These are phyloP conservation scores for Leptura quadrifasciata DNA, from an alignment of 2,888 invertebrate genomes.

Conservation along the genomic window DNA sequence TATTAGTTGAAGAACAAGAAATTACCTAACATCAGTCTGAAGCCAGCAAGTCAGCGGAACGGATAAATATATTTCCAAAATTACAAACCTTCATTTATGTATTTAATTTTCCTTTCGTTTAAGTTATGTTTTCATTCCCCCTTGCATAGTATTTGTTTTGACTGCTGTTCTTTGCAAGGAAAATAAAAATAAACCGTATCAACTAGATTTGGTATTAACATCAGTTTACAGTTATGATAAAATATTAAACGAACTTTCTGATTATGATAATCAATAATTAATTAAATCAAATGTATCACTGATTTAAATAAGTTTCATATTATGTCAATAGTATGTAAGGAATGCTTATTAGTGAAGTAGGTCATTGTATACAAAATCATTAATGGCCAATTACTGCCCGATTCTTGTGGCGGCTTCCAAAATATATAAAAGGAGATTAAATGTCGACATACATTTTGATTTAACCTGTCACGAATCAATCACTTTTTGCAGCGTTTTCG, in stretches of 20 bases:
- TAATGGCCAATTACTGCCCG: conserved; percentile 10
- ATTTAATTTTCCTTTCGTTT: too few species aligned
- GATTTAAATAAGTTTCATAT: background rate
- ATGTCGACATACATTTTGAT: conserved; percentile 15
- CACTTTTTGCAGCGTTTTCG: background rate
- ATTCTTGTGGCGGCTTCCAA: conserved; percentile 2
- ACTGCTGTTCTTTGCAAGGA: too few species aligned
- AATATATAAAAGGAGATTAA: background rate
- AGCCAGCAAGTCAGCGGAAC: too few species aligned
- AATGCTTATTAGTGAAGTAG: conserved; percentile 6
- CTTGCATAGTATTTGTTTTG: too few species aligned
- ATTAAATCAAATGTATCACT: background rate
- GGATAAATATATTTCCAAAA: too few species aligned
- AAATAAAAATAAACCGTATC: too few species aligned
- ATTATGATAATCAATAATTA: background rate
- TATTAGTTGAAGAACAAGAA: too few species aligned
- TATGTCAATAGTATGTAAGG: background rate
- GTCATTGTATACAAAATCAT: background rate
- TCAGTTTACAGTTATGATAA: too few species aligned
- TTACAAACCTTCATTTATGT: too few species aligned
- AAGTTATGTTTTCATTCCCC: too few species aligned
- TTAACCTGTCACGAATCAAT: background rate
- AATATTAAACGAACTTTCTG: background rate
- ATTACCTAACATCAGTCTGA: too few species aligned
- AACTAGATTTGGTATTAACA: too few species aligned